These are phyloP conservation scores for Hyposoter dolosus DNA, from an alignment of 2,888 invertebrate genomes.

Conservation along the genomic window DNA sequence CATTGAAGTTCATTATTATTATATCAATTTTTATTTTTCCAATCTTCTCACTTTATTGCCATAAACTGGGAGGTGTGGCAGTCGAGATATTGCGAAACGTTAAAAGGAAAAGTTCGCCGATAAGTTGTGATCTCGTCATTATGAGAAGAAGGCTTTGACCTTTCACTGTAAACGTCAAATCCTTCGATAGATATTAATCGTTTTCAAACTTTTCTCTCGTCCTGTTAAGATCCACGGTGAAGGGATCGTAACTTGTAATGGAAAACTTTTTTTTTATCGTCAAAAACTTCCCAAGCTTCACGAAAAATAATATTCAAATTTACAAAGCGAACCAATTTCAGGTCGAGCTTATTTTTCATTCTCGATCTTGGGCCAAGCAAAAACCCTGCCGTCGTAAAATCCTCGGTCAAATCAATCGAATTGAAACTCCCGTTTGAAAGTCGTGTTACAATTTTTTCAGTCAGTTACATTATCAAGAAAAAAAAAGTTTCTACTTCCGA, in stretches of 20 bases:
- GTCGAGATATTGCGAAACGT: slow-evolving; percentile 33
- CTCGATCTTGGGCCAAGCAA: not conserved
- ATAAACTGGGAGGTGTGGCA: slow-evolving; percentile 48
- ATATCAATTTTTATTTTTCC: not conserved
- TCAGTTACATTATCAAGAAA: not conserved
- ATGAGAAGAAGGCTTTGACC: slow-evolving; percentile 32
- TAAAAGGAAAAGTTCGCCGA: slow-evolving; percentile 40
- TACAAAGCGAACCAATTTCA: not conserved
- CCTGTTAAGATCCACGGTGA: not conserved
- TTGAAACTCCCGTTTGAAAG: not conserved
- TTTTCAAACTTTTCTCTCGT: not conserved
- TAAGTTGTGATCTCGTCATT: slow-evolving; percentile 15
- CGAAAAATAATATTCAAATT: not conserved
- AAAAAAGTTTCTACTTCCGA: not conserved
- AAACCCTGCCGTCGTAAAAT: no score
- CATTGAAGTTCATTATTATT: not conserved
- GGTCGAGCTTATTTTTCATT: not conserved
- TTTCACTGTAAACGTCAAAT: slow-evolving; percentile 16
- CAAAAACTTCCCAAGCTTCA: not conserved
- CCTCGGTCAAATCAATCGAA: no score
- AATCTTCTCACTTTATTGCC: slow-evolving; percentile 11
- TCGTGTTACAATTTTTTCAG: not conserved
- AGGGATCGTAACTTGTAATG: not conserved
- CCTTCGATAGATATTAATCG: not conserved
- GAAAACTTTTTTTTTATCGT: not conserved